Conservation (phyloP, 2,888 invertebrate genomes). For the Polylopha cassiicola region DNA sequence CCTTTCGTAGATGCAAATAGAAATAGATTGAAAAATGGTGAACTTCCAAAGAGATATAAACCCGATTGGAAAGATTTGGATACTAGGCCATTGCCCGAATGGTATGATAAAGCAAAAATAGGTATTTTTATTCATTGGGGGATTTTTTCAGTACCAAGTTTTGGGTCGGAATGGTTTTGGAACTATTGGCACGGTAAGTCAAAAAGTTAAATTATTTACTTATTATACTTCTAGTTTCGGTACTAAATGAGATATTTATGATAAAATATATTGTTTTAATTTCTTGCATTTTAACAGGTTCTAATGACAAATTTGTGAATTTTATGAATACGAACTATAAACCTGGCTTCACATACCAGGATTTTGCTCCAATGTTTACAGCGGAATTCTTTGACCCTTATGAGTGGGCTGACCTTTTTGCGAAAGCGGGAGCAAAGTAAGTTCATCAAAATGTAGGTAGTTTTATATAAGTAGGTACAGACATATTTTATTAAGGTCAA, state of each 20-base stretch:
- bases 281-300: neutral
- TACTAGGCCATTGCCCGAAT: too few relatives aligned
- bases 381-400: constrained; percentile 92
- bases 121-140: constrained; percentile 98
- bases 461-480: too few relatives aligned
- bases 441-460: too few relatives aligned
- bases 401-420: constrained; percentile 90
- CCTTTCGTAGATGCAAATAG: too few relatives aligned
- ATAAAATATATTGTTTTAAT: too few relatives aligned
- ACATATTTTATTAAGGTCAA: too few relatives aligned
- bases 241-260: too few relatives aligned
- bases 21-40: too few relatives aligned
- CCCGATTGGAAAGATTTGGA: too few relatives aligned
- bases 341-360: constrained; percentile 92
- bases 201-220: too few relatives aligned
- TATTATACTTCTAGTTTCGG: too few relatives aligned
- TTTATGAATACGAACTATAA: constrained; percentile 91
- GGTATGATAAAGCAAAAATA: constrained; percentile 90
- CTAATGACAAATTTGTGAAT: constrained; percentile 53
- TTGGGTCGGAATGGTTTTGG: constrained; percentile 96
- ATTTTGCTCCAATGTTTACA: constrained; percentile 92
- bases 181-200: constrained; percentile 83
- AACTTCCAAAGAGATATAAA: too few relatives aligned
- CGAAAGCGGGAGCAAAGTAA: constrained; percentile 91
- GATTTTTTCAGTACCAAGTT: constrained; percentile 93